A percentile compares a stretch with the other conserved stretches of the same genome.
These are phyloP conservation scores for Trichechus manatus DNA, from an alignment of 2,113 vertebrate species.

Conservation along the genomic window DNA sequence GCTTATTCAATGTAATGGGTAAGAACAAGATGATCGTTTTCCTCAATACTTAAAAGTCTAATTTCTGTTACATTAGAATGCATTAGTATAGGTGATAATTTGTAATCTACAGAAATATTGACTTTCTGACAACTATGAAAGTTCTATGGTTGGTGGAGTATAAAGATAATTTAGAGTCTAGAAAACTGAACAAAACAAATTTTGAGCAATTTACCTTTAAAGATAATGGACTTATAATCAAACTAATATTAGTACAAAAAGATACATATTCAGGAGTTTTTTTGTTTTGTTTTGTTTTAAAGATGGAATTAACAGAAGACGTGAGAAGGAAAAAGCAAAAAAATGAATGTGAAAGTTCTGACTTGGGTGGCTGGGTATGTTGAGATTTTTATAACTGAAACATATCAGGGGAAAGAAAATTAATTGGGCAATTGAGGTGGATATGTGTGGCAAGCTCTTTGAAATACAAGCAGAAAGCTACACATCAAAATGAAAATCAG, in stretches of 20 bases:
- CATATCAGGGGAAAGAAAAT: background rate
- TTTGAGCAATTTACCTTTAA: background rate
- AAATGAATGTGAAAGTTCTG: background rate
- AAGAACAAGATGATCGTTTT: background rate
- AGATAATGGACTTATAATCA: background rate
- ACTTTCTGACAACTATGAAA: background rate
- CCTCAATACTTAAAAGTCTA: background rate
- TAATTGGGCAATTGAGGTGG: background rate
- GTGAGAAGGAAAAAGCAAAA: background rate
- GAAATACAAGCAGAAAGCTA: background rate
- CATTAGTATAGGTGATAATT: background rate
- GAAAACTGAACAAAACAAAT: background rate
- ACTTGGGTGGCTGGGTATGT: background rate
- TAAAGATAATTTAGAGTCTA: rapidly evolving
- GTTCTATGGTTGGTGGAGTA: background rate
- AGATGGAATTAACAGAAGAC: background rate
- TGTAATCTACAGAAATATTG: background rate
- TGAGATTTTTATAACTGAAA: background rate
- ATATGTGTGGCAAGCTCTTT: background rate
- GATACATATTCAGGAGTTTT: background rate
- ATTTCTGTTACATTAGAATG: background rate
- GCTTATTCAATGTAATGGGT: background rate
- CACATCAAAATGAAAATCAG: background rate
- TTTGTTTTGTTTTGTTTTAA: background rate
- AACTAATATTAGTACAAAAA: background rate